These are phyloP conservation scores for Mobula hypostoma DNA, from an alignment of 2,113 vertebrate species.

Conservation along the genomic window DNA sequence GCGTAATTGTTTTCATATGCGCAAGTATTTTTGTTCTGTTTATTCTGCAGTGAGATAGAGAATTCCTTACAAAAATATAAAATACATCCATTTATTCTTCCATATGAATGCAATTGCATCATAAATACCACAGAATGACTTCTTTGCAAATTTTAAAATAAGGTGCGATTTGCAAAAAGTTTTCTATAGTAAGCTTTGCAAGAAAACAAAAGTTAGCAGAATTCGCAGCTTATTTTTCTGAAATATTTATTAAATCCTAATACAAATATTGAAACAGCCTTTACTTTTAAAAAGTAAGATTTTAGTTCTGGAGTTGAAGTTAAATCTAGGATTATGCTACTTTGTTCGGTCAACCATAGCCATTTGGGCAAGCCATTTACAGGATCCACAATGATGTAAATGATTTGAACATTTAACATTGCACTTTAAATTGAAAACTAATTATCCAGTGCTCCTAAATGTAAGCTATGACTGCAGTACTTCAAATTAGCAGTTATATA, in stretches of 20 bases:
- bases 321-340: not conserved
- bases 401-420: not conserved
- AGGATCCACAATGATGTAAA: not conserved
- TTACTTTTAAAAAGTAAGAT: not conserved
- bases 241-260: not conserved
- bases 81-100: not conserved
- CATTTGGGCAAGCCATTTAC: not conserved
- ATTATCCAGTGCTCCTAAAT: conserved; percentile 1
- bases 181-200: not conserved
- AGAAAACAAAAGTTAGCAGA: not conserved
- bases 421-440: conserved; percentile 27
- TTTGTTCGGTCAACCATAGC: not conserved
- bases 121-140: not conserved
- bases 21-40: not conserved
- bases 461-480: not conserved
- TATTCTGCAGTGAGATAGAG: too few species aligned
- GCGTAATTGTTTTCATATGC: not conserved
- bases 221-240: not conserved
- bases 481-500: conserved; percentile 8
- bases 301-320: not conserved
- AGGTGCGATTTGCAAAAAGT: not conserved
- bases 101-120: not conserved
- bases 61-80: not conserved
- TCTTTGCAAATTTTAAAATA: not conserved
- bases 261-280: not conserved